These are phyloP conservation scores for Drosophila pachea DNA, from an alignment of 1,140 invertebrate genomes.

Conservation along the genomic window DNA sequence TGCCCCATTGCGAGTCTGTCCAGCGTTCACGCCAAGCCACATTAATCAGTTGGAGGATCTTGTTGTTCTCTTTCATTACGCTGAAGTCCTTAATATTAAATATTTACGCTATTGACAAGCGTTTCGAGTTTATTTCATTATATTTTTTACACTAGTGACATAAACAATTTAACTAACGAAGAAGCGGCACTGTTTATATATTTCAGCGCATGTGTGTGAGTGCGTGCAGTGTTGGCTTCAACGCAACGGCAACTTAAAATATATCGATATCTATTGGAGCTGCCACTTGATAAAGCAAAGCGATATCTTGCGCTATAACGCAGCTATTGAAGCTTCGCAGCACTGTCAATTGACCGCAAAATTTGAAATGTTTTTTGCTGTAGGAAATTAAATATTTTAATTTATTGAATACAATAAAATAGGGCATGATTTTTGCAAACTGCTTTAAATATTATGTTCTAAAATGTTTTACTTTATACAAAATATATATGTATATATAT, in stretches of 20 bases:
- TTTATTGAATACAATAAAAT: slow-evolving; percentile 77
- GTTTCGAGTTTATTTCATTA: slow-evolving; percentile 6
- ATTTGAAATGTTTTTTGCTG: slow-evolving; percentile 14
- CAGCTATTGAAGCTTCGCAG: not conserved
- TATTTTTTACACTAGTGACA: not conserved
- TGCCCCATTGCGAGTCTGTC: slow-evolving; percentile 96
- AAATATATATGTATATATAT: slow-evolving; percentile 56
- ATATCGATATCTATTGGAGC: not conserved
- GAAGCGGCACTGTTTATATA: slow-evolving; percentile 18
- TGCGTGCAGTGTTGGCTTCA: slow-evolving; percentile 5
- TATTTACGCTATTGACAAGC: slow-evolving; percentile 1
- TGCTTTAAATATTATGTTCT: slow-evolving; percentile 63
- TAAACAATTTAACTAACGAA: slow-evolving; percentile 12
- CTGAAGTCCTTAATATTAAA: slow-evolving; percentile 2
- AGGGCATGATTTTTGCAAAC: slow-evolving; percentile 71
- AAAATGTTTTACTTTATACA: slow-evolving; percentile 76
- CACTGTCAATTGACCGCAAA: not conserved
- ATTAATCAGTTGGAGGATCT: slow-evolving; percentile 69
- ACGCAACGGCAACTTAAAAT: not conserved
- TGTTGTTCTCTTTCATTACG: slow-evolving; percentile 69
- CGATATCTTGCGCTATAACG: too few species aligned
- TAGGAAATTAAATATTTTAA: slow-evolving; percentile 59
- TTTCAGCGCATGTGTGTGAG: not conserved
- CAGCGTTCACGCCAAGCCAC: slow-evolving; percentile 95
- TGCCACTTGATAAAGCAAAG: not conserved